Evolutionary conservation across 2,888 invertebrate species (phyloP), one percentile per base, ranked within the genome.

Genomic region (Drosophila emarginata): DNA sequence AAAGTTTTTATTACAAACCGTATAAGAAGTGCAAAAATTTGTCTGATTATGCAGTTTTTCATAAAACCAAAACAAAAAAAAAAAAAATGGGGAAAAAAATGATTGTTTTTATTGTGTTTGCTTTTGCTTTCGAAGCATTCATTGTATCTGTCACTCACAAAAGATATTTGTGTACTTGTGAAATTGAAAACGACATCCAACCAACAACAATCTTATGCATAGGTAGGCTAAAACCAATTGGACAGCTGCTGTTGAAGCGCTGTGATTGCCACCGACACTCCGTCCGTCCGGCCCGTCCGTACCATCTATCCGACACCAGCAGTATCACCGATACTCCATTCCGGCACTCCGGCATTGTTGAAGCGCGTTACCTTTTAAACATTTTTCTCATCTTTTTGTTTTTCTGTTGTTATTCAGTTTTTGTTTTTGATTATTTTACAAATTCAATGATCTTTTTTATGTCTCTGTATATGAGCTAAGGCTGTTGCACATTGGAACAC

Each of bases 161-260:
- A 18, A 45, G 69, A 69, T 61, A 72, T 51, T 62, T 36, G 60
- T 58, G 53, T 67, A 61, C 50, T 15, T 37, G 15, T 60, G 59
- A 68, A 68, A 64, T 52, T 32, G 32, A 51, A 64, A 64, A 21
- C 45, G 45, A 45, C 18, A 45, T 11, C 18, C 18, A 45, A 45
- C 18, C 45, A 45, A 21, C 18, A 21, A 18, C 37, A 37, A 64
- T 61, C 83, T 82, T 82, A 68, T 87, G 82, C 81, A 78, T 84
- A 82, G 81, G 81, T 82, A 82, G 87, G 79, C 87, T 45, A 87
- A 87, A 77, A 62, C 64, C 64, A 73, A 70, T 70, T 70, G 71
- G 81, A 80, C 81, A 82, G 87, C 81, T 82, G 32, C 9, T 32
- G 87, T 68, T 23, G 23, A 2, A 4, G 23, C 23, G 28, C 6